Conservation (phyloP, 1,140 invertebrate genomes). For the Drosophila azteca region DNA sequence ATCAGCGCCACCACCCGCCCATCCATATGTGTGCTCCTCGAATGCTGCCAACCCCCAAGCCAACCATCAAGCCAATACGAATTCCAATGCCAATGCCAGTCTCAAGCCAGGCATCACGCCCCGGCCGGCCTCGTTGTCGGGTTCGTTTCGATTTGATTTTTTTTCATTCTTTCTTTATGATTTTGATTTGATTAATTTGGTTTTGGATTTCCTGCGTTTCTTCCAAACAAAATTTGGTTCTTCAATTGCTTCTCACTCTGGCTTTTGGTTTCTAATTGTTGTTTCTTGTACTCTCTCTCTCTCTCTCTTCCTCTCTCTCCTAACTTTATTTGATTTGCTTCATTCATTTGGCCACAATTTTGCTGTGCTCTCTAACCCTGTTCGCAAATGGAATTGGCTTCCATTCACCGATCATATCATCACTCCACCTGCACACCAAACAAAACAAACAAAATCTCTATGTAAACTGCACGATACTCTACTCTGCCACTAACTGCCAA, state of each 20-base stretch:
- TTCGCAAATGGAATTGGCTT: slow-evolving; percentile 33
- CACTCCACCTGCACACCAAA: slow-evolving; percentile 11
- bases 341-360: not conserved
- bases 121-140: slow-evolving; percentile 83
- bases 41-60: slow-evolving; percentile 40
- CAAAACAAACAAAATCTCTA: slow-evolving; percentile 2
- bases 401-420: slow-evolving; percentile 10
- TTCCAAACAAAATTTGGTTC: slow-evolving; percentile 11
- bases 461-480: slow-evolving; percentile 26
- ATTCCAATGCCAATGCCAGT: slow-evolving; percentile 37
- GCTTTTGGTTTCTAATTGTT: slow-evolving; percentile 33
- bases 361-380: slow-evolving; percentile 9
- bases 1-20: slow-evolving; percentile 12
- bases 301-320: not conserved
- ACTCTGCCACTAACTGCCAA: slow-evolving; percentile 43
- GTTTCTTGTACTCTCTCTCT: not conserved
- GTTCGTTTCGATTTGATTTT: slow-evolving; percentile 77
- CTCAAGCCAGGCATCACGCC: slow-evolving; percentile 80
- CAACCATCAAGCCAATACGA: slow-evolving; percentile 41
- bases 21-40: slow-evolving; percentile 61
- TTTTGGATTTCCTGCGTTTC: slow-evolving; percentile 34
- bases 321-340: slow-evolving; percentile 3
- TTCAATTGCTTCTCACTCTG: slow-evolving; percentile 20
- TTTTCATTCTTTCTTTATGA: slow-evolving; percentile 13
- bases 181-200: slow-evolving; percentile 46